Percentiles rank a stretch among this genome's conserved stretches.
Evolutionary conservation across 2,797 vertebrate species (phyloP).

Genomic region (Natrix natrix): DNA sequence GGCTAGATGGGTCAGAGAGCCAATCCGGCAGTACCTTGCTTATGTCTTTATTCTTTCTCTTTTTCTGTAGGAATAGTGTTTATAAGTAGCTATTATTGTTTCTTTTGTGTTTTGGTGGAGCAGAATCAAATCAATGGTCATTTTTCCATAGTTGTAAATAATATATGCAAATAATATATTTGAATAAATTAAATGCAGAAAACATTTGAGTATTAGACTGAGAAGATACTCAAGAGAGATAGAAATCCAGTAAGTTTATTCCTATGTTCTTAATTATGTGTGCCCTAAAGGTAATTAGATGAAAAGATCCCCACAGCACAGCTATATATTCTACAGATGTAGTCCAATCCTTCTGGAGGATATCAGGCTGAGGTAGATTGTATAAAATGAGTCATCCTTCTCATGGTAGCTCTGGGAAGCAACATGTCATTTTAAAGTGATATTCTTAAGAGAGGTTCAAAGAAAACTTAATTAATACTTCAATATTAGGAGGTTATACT

Average conservation of each 20-base stretch:
- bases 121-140: not conserved
- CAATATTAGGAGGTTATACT: not conserved
- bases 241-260: not conserved
- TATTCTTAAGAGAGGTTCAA: not conserved
- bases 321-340: not conserved
- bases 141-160: not conserved
- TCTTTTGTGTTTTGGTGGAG: not conserved
- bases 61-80: not conserved
- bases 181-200: not conserved
- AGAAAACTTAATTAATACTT: not conserved
- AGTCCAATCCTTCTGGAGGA: not conserved
- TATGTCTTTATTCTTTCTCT: not conserved
- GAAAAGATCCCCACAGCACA: not conserved
- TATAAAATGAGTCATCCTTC: not conserved
- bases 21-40: not conserved
- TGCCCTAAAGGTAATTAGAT: not conserved
- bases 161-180: not conserved
- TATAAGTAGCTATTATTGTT: not conserved
- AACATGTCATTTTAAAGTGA: not conserved
- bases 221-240: not conserved
- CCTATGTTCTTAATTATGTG: not conserved
- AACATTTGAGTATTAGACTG: not conserved
- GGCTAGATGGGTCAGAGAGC: not conserved
- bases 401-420: not conserved
- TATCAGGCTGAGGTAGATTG: not conserved